phyloP scores from a whole-genome alignment of 2,797 vertebrate species.

The Malacoctenus gilli region DNA sequence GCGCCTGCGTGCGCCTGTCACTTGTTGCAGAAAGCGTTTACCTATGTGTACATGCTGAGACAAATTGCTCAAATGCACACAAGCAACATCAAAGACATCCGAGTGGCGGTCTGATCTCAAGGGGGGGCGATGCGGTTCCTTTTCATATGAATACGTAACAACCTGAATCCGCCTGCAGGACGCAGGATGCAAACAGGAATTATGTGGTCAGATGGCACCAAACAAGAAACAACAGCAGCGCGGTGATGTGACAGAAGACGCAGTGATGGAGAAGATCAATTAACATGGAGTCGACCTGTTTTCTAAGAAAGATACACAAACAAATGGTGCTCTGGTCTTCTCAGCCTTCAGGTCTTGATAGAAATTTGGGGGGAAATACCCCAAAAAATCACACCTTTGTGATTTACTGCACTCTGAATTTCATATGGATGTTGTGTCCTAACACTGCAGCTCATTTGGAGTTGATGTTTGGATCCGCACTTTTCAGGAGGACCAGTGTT shows the following conservation, averaged over 20 bases:
- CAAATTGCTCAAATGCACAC: conserved; percentile 17
- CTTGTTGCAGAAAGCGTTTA: conserved; percentile 19
- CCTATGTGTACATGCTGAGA: conserved; percentile 24
- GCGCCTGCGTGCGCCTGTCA: conserved; percentile 9
- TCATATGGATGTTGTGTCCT: no score
- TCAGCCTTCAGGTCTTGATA: no score
- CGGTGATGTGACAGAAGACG: no score
- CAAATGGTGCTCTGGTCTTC: no score
- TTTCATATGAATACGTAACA: conserved; percentile 32
- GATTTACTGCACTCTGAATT: no score
- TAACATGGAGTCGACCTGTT: conserved; percentile 13
- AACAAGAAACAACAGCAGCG: conserved; percentile 22
- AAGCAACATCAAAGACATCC: conserved; percentile 31
- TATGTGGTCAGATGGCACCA: conserved; percentile 29
- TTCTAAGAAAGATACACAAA: no score
- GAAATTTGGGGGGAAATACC: no score
- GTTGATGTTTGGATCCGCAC: no score
- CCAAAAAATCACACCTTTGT: no score
- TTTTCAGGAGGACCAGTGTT: no score
- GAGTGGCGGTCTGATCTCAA: conserved; percentile 8
- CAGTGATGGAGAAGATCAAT: conserved; percentile 9
- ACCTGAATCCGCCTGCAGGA: conserved; percentile 33
- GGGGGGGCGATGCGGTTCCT: conserved; percentile 1
- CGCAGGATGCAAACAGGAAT: conserved; percentile 26
- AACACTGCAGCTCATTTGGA: no score